Base-by-base conservation (phyloP, 2,888 invertebrate species). In the Conops quadrifasciatus region DNA sequence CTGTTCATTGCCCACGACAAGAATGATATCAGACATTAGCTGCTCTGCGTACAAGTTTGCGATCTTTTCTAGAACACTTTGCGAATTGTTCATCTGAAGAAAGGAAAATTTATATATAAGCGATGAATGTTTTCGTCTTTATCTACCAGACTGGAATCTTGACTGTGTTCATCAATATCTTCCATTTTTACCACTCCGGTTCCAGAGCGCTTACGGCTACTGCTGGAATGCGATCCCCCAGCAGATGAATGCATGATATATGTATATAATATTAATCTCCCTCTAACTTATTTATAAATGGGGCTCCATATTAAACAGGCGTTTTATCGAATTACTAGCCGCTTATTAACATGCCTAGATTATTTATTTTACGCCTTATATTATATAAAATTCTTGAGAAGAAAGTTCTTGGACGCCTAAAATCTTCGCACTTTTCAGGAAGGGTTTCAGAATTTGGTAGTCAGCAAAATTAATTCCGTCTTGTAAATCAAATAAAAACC, bases 21-120 rank as follows among this genome's bases (percentile, higher is more conserved):
- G 86, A 51, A 91, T 91, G 69, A 97, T 91, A 85, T 97, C 97
- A 79, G 94, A 95, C 93, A 97, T 94, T 79, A 95, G 87, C 79
- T 93, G 91, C 76, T 95, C 94, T 0, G 92, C 92, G 85, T 94
- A 96, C 1, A 96, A 85, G 21, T 91, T 91, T 5, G 93, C 93
- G 79, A 96, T 93, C 83, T 94, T 94, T 73, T 91, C 89, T 64
- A 95, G 85, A 16, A 96, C 92, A 81, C 92, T 92, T 73, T 90
- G 90, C 0, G 95, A 94, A 84, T 96, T 95, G 78, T 95, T 94
- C 82, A 95, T 92, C 68, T 68, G 21, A 9, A 28, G 15, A 58
- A 58, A 21, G 21, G 0, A 63, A n/a, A 45, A 47, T 45, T n/a
- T 19, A 43, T 5, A 67, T 30, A 15, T 26, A 59, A 28, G 3